These are phyloP conservation scores for Manduca sexta DNA, from an alignment of 1,140 invertebrate genomes.

Conservation along the genomic window DNA sequence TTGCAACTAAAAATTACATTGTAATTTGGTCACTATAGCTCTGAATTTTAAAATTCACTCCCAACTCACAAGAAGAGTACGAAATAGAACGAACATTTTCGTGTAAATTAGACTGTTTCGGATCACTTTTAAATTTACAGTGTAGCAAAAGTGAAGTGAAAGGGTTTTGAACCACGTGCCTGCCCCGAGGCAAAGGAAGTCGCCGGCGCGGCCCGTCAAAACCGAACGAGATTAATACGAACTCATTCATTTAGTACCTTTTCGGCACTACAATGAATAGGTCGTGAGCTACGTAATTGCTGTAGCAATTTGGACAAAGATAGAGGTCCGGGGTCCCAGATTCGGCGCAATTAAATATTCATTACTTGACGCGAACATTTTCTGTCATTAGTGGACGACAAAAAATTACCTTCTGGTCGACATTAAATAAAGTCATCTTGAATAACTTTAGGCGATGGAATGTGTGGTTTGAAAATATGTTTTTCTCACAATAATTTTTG, in stretches of 20 bases:
- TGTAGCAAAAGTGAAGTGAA: no score
- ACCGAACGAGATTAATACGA: not conserved
- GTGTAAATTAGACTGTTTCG: no score
- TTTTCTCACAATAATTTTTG: no score
- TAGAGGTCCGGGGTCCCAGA: slow-evolving; percentile 36
- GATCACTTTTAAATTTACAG: no score
- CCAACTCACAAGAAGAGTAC: no score
- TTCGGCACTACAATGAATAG: not conserved
- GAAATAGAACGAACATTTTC: no score
- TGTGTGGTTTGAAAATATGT: not conserved
- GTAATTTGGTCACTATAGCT: no score
- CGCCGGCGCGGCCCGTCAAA: slow-evolving; percentile 5
- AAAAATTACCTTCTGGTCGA: not conserved
- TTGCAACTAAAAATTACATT: no score
- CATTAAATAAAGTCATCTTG: slow-evolving; percentile 17
- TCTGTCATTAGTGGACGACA: slow-evolving; percentile 41
- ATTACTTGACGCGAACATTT: slow-evolving; percentile 48
- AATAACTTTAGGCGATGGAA: slow-evolving; percentile 1
- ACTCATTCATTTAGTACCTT: not conserved
- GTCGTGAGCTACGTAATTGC: slow-evolving; percentile 12
- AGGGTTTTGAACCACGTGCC: no score
- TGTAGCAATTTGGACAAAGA: slow-evolving; percentile 26
- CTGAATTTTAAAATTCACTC: no score
- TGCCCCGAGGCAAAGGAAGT: no score
- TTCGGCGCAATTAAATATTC: slow-evolving; percentile 65